Evolutionary conservation across 2,888 invertebrate species (phyloP), one percentile per base, ranked within the genome.

Genomic region (Drosophila eohydei): DNA sequence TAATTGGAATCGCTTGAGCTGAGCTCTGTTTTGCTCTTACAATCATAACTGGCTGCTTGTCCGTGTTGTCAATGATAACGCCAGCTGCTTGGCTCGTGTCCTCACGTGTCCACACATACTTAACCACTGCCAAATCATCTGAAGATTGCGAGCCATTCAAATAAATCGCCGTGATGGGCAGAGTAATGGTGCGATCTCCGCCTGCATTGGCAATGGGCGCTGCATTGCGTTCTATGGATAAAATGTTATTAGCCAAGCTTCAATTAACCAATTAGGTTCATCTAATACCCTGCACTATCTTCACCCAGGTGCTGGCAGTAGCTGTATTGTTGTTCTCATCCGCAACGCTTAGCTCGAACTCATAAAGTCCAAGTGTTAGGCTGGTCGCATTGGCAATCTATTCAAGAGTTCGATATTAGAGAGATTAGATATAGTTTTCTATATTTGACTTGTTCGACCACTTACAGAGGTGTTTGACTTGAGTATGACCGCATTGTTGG

Each of bases 171-270:
- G 95, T 95, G 4, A 95, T 93, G 0, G 98, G 98, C 56, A 97
- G 93, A 50, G 95, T 94, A 1, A 98, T 93, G 16, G 95, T 95
- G 90, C 96, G 95, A 93, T 98, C 97, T 0, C 96, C 97, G 7
- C 98, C 98, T 1, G 97, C 98, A 91, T 97, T 96, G 0, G 98
- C 98, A 88, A 96, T 95, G 0, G 98, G 98, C 6, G 97, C 95
- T 68, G 96, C 96, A 93, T 98, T 98, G 92, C 96, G 96, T 92
- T 97, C 98, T 98, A 9, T 1, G 16, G n/a, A 48, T 64, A n/a
- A 12, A 16, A 32, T 56, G 7, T 30, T 12, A 56, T 56, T 14
- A 50, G 48, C 2, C 14, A 0, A n/a, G n/a, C 0, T 9, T 14
- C 0, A 4, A 11, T 8, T 28, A n/a, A n/a, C n/a, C n/a, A n/a